Percentiles rank a stretch among this genome's conserved stretches.
Evolutionary conservation across 2,113 vertebrate genomes (phyloP).

Genomic region (Gavialis gangeticus): DNA sequence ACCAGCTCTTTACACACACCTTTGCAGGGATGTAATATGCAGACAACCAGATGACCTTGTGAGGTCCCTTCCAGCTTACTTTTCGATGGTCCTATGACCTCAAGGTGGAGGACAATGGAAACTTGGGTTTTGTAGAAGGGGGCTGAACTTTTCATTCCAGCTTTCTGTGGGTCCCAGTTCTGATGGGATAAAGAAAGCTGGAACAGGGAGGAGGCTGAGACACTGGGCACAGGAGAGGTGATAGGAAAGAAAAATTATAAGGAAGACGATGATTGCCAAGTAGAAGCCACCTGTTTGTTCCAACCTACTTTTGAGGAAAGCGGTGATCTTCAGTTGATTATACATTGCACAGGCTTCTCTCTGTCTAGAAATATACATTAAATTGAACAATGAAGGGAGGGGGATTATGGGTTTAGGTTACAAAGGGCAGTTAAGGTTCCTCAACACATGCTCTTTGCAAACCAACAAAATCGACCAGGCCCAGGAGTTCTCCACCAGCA

Average conservation of each 20-base stretch:
- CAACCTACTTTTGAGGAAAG: not conserved
- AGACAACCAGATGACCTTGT: no score
- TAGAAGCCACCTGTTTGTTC: not conserved
- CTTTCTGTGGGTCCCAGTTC: accelerated
- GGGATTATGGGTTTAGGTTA: not conserved
- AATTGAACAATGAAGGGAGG: not conserved
- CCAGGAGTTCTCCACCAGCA: not conserved
- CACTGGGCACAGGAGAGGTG: not conserved
- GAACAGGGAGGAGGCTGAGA: not conserved
- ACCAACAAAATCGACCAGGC: not conserved
- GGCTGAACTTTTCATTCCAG: not conserved
- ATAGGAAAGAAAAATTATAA: not conserved
- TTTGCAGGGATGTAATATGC: no score
- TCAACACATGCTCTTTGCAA: not conserved
- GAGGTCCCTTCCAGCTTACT: no score
- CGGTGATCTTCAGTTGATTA: not conserved
- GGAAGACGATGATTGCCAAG: not conserved
- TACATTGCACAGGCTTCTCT: not conserved
- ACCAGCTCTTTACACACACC: no score
- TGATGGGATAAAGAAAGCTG: not conserved
- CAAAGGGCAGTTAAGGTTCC: not conserved
- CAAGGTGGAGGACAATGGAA: not conserved
- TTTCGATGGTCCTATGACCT: no score
- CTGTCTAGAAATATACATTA: not conserved
- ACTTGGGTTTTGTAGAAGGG: not conserved